Base-by-base conservation (phyloP, 2,797 vertebrate genomes). In the Danio tinwini region DNA sequence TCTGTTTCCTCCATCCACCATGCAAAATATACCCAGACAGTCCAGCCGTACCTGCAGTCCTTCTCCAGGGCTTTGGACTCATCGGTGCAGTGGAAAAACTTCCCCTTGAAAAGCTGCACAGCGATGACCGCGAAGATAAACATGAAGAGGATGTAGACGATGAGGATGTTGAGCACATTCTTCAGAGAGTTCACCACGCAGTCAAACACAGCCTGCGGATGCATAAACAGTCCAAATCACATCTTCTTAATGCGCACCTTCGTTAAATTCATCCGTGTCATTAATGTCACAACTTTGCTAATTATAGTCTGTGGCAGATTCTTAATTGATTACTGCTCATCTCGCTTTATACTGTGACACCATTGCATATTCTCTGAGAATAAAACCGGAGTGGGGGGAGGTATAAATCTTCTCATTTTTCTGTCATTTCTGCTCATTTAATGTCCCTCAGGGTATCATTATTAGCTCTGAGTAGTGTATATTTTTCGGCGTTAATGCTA, bases 61-160 rank as follows among this genome's bases (percentile, higher is more conserved):
- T 95, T 96, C 91, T 98, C 93, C 88, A 97, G 92, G 68, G 94
- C 95, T 87, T 98, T 99, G 10, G 98, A 99, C 88, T 98, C 96
- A 0, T 99, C 98, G 0, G 97, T 98, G 93, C 98, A 98, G 92
- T 97, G 99, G 93, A 99, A 99, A 87, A 99, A 99, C 74, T 96
- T 96, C 14, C 98, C 98, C 86, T 99, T 99, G 90, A 99, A 99
- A 80, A 99, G 96, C 90, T 99, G 97, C 83, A 99, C 98, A 0
- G 98, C 98, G 6, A 99, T 97, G 75, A 99, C 98, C 0, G 97
- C 97, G 0, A 99, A 99, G 88, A 99, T 99, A 93, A 99, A 98
- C 98, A 99, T 99, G 93, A 99, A 99, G 87, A 99, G 97, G 89
- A 98, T 94, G 91, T 99, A 99, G 80, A 99, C 98, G 0, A 99